These are phyloP conservation scores for Theristicus caerulescens DNA, from an alignment of 2,113 vertebrate genomes.

Conservation along the genomic window DNA sequence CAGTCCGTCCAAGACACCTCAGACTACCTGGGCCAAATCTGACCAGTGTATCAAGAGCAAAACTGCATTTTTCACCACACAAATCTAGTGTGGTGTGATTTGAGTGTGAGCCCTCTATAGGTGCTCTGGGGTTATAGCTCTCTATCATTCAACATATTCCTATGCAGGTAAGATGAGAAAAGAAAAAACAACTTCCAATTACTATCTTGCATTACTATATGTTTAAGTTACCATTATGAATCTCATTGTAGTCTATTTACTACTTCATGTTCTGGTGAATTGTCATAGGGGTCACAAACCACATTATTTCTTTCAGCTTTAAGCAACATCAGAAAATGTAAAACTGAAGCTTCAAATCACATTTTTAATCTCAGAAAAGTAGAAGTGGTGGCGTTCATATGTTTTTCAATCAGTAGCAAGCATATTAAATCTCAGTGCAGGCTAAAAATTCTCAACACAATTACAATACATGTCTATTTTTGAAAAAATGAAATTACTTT, in stretches of 20 bases:
- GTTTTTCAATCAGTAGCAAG: neutral
- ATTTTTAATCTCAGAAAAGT: neutral
- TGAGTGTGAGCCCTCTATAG: neutral
- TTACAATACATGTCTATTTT: neutral
- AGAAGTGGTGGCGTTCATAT: rapidly evolving
- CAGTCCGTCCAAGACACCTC: neutral
- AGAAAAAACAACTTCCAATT: neutral
- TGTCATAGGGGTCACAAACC: neutral
- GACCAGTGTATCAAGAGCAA: neutral
- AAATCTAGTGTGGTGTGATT: neutral
- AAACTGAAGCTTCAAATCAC: neutral
- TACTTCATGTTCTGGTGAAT: neutral
- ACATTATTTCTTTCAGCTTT: neutral
- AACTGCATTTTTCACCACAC: neutral
- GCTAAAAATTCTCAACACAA: neutral
- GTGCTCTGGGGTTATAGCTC: neutral
- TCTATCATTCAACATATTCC: neutral
- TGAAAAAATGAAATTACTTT: neutral
- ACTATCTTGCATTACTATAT: neutral
- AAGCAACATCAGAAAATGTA: neutral
- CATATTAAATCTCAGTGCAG: neutral
- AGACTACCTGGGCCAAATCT: neutral
- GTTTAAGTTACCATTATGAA: neutral
- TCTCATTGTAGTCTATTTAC: neutral
- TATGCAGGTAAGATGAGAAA: neutral